These are phyloP conservation scores for Zygothrica quintamaculata DNA, from an alignment of 2,888 invertebrate genomes.

Conservation along the genomic window DNA sequence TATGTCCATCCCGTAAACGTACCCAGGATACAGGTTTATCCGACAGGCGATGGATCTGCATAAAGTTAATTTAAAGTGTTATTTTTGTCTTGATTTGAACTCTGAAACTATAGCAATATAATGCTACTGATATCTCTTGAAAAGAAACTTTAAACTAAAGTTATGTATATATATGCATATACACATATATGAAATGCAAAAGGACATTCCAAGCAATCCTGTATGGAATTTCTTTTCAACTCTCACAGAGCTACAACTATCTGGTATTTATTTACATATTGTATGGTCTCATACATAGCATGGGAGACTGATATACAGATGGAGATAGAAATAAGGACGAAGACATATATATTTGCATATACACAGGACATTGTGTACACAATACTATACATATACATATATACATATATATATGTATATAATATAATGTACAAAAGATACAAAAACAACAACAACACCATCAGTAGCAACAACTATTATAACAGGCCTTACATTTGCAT, in stretches of 20 bases:
- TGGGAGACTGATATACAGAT: conserved; percentile 5
- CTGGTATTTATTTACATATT: conserved; percentile 55
- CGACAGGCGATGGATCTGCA: conserved; percentile 82
- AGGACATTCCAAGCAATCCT: background rate
- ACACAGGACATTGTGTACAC: conserved; percentile 1
- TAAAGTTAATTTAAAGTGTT: too few species aligned
- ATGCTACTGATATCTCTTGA: too few species aligned
- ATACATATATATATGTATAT: conserved; percentile 14
- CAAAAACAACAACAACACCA: conserved; percentile 11
- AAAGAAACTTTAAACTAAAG: too few species aligned
- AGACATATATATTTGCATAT: conserved; percentile 39
- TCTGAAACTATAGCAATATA: too few species aligned
- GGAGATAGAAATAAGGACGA: conserved; percentile 7
- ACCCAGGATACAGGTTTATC: conserved; percentile 95
- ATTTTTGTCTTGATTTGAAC: too few species aligned
- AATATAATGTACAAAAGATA: conserved; percentile 7
- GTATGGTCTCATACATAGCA: conserved; percentile 20
- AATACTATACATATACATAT: conserved; percentile 1
- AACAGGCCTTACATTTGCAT: conserved; percentile 48
- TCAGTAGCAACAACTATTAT: conserved; percentile 40
- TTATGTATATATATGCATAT: too few species aligned
- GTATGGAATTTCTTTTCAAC: too few species aligned
- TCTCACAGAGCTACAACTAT: conserved; percentile 47
- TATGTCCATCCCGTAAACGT: conserved; percentile 93
- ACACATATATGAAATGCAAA: too few species aligned